Percentiles rank a stretch among this genome's conserved stretches.
phyloP scores from a whole-genome alignment of 2,888 invertebrate genomes.

The Machimus rusticus region DNA sequence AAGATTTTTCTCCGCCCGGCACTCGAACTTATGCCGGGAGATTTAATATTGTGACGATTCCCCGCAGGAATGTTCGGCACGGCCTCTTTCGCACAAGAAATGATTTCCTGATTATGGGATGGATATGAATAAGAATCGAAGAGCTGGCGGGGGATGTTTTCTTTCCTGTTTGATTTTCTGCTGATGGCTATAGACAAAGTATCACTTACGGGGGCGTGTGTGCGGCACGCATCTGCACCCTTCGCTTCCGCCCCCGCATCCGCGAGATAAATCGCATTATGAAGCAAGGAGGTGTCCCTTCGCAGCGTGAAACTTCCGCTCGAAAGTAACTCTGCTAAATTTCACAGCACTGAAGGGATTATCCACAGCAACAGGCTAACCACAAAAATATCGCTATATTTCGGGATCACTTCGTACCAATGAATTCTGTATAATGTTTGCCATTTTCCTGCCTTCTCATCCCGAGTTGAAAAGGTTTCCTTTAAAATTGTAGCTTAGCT shows the following conservation, averaged over 20 bases:
- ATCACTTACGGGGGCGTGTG: not conserved
- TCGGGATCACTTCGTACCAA: not conserved
- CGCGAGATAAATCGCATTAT: not conserved
- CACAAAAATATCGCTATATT: not conserved
- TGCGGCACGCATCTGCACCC: not conserved
- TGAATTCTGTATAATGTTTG: not conserved
- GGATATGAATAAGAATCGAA: conserved; percentile 44
- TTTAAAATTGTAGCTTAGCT: not conserved
- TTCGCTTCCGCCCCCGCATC: not conserved
- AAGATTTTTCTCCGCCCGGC: conserved; percentile 22
- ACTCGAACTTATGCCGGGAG: conserved; percentile 34
- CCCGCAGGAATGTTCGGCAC: not conserved
- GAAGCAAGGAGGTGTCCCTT: not conserved
- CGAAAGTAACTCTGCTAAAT: not conserved
- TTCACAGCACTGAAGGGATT: not conserved
- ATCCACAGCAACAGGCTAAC: not conserved
- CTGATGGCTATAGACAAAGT: conserved; percentile 34
- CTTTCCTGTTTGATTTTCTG: conserved; percentile 35
- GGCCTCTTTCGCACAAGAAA: conserved; percentile 26
- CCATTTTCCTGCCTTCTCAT: not conserved
- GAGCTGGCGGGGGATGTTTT: conserved; percentile 23
- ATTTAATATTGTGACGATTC: conserved; percentile 45
- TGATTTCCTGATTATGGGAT: conserved; percentile 47
- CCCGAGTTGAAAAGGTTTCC: not conserved
- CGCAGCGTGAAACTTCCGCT: not conserved